A percentile compares a stretch with the other conserved stretches of the same genome.
phyloP scores from a whole-genome alignment of 2,888 invertebrate species.

The Pristionchus entomophagus region DNA sequence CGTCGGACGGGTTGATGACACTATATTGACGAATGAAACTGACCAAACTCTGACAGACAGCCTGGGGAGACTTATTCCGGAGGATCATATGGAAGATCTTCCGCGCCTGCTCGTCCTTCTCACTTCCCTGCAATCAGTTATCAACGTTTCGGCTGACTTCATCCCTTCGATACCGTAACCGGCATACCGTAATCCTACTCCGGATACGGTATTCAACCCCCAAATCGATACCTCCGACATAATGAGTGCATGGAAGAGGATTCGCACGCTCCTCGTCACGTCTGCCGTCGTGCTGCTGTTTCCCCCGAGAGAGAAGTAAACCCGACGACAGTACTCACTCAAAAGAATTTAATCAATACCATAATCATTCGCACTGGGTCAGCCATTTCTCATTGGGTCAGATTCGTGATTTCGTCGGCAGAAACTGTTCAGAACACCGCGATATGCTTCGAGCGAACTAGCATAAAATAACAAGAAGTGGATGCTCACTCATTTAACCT shows the following conservation, averaged over 20 bases:
- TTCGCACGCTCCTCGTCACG: slow-evolving; percentile 10
- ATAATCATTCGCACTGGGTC: too few species aligned
- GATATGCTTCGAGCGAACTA: too few species aligned
- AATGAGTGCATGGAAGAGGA: slow-evolving; percentile 13
- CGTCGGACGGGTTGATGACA: too few species aligned
- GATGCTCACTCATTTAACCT: too few species aligned
- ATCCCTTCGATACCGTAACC: neutral
- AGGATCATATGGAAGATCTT: neutral
- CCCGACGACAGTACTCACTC: neutral
- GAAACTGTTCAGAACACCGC: too few species aligned
- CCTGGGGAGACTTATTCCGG: neutral
- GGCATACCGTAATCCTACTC: neutral
- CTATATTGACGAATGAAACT: too few species aligned
- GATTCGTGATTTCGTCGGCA: too few species aligned
- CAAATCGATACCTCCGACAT: neutral
- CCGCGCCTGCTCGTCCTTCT: neutral
- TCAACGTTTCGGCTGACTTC: neutral
- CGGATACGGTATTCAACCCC: neutral
- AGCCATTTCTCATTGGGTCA: too few species aligned
- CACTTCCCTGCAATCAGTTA: neutral
- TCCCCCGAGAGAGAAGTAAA: neutral
- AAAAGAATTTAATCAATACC: neutral
- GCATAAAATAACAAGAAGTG: too few species aligned
- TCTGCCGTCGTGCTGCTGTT: neutral
- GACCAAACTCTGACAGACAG: slow-evolving; percentile 26